phyloP scores from a whole-genome alignment of 2,797 vertebrate species.

The Leuciscus waleckii region DNA sequence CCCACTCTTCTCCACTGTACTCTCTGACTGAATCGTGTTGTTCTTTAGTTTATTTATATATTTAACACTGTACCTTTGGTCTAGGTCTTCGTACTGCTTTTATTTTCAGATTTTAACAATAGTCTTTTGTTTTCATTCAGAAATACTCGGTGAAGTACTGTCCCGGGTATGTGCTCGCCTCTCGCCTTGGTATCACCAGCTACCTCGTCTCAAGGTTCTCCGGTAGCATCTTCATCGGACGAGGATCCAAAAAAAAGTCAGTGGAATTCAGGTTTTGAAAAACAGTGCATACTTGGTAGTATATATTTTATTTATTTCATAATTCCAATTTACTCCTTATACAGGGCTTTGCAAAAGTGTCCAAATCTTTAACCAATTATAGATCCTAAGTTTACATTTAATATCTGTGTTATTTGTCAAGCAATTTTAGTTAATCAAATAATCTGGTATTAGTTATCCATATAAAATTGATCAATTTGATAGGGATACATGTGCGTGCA shows the following conservation, averaged over 20 bases:
- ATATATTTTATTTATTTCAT: not conserved
- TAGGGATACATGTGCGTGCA: not conserved
- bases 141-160: conserved; percentile 97
- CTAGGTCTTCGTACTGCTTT: not conserved
- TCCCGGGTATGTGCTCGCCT: conserved; percentile 93
- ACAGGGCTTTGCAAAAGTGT: not conserved
- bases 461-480: not conserved
- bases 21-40: not conserved
- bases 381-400: not conserved
- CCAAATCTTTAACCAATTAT: not conserved
- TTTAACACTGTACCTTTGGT: not conserved
- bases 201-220: conserved; percentile 99
- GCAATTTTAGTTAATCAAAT: not conserved
- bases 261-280: conserved; percentile 60
- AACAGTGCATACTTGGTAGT: not conserved
- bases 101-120: not conserved
- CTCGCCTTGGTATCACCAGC: conserved; percentile 91
- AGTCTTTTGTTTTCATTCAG: conserved; percentile 73
- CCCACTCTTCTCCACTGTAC: not conserved
- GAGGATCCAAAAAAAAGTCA: conserved; percentile 96
- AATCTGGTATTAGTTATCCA: not conserved
- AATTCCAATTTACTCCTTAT: not conserved
- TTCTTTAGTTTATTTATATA: not conserved
- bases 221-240: conserved; percentile 96
- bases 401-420: not conserved